Evolutionary conservation across 2,888 invertebrate species (phyloP), one percentile per base, ranked within the genome.

Genomic region (Perizoma flavofasciatum): DNA sequence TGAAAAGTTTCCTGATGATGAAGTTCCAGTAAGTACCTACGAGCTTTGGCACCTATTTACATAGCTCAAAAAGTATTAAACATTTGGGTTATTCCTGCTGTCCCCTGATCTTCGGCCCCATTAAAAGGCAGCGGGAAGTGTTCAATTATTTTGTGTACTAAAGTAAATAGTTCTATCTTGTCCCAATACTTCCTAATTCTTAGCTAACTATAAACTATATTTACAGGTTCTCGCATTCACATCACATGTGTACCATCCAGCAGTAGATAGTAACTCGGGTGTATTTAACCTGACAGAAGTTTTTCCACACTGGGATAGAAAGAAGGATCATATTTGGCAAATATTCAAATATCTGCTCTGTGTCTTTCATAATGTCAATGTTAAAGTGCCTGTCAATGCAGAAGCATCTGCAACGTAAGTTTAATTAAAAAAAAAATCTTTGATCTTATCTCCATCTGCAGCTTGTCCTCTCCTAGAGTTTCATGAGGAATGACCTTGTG

Each of bases 291-390:
- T 98, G 44, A 93, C 91, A 69, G 94, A 95, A 83, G 97, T 95
- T 7, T 98, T 98, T 85, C 95, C 96, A 8, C 95, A 95, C 66
- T 98, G 98, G 98, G 95, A 95, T 80, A 94, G 95, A 78, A 95
- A 95, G 66, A 94, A 95, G 55, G 95, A 97, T 82, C 97, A 97
- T 77, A 92, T 98, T 47, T 98, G 97, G 97, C 97, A 98, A 86
- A 93, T 98, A 70, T 86, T 98, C 40, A 96, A 97, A 85, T 98
- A 96, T 84, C 93, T 97, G 58, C 94, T 96, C 66, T 95, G 95
- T 85, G 94, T 96, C 75, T 97, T 98, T 86, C 93, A 95, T 65
- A 96, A 97, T 88, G 93, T 97, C n/a, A 95, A 96, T 78, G 93
- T 95, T 49, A 94, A 95, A 83, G 94, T 94, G 67, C 94, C 96